These are phyloP conservation scores for Vanessa cardui DNA, from an alignment of 2,888 invertebrate species.

Conservation along the genomic window DNA sequence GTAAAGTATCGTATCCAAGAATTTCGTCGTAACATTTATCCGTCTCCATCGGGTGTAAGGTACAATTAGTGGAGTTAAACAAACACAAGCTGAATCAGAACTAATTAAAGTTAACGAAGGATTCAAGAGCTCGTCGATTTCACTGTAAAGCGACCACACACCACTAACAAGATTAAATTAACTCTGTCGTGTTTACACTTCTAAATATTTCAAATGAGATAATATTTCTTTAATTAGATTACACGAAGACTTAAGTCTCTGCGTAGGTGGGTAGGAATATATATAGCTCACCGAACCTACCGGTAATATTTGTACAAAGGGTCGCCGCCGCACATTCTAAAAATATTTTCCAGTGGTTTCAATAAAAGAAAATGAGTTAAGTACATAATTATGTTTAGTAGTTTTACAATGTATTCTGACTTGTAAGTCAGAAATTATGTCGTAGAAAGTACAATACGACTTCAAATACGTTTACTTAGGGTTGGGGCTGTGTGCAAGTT, in stretches of 20 bases:
- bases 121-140: constrained; percentile 19
- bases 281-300: no score
- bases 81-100: constrained; percentile 21
- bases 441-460: no score
- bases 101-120: constrained; percentile 39
- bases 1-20: not conserved
- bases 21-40: not conserved
- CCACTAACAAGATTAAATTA: constrained; percentile 30
- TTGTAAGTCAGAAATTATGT: no score
- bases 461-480: no score
- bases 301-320: not conserved
- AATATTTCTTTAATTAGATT: constrained; percentile 30
- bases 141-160: constrained; percentile 30
- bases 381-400: no score
- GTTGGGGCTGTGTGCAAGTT: no score
- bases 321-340: not conserved
- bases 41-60: not conserved
- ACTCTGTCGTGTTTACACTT: constrained; percentile 20
- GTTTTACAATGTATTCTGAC: no score
- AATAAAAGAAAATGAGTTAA: not conserved
- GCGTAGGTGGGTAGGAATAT: no score
- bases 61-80: constrained; percentile 19
- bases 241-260: not conserved
- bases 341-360: not conserved
- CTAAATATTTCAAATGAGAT: constrained; percentile 21